Conservation (phyloP, 2,797 vertebrate genomes). For the Podarcis siculus region DNA sequence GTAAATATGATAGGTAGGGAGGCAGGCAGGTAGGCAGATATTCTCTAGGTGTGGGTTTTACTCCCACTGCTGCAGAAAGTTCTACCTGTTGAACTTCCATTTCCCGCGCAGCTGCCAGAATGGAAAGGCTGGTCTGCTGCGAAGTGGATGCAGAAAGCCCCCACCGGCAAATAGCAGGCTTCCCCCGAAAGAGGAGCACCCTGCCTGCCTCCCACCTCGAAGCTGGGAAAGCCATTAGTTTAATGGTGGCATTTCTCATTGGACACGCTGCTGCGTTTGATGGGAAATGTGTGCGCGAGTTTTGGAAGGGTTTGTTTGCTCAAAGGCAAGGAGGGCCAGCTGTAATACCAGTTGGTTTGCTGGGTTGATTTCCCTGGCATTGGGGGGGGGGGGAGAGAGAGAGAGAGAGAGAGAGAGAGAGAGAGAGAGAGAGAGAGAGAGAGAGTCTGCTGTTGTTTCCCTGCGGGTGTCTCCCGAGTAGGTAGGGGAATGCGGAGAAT, state of each 20-base stretch:
- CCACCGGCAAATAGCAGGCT: no score
- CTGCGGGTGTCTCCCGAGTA: constrained; percentile 67
- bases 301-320: neutral
- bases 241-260: constrained; percentile 53
- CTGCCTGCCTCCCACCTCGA: constrained; percentile 25
- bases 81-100: neutral
- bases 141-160: neutral
- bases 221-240: constrained; percentile 54
- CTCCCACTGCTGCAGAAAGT: neutral
- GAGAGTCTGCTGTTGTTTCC: constrained; percentile 42
- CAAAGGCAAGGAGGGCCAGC: constrained; percentile 25
- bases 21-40: neutral
- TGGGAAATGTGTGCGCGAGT: neutral
- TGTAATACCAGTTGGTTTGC: constrained; percentile 20
- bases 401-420: no score
- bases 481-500: constrained; percentile 70
- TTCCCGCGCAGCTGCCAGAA: neutral
- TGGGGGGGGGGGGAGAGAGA: neutral
- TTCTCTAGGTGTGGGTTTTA: neutral
- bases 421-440: no score
- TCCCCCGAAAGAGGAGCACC: neutral
- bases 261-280: constrained; percentile 42
- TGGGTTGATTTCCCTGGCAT: constrained; percentile 30
- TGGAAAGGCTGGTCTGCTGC: neutral
- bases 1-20: no score